Conservation (phyloP, 2,888 invertebrate genomes). For the Hemistola chrysoprasaria region DNA sequence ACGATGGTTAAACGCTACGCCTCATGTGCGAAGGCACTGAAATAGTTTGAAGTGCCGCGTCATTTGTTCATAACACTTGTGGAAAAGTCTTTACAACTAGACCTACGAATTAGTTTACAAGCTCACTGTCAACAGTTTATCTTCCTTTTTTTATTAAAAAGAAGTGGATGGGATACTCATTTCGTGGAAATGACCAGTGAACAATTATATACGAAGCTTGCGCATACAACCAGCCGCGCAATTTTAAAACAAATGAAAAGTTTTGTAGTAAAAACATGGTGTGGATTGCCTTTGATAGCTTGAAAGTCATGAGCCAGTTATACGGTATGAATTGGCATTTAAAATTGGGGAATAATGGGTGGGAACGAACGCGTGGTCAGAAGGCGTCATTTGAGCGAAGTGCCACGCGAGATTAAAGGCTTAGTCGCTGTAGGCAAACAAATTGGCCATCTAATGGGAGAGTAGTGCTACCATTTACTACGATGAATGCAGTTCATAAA, state of each 20-base stretch:
- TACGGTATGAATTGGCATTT: conserved; percentile 20
- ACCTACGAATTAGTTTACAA: conserved; percentile 44
- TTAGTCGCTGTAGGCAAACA: conserved; percentile 63
- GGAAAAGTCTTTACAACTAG: no score
- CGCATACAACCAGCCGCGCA: conserved; percentile 15
- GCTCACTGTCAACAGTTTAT: conserved; percentile 43
- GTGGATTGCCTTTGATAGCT: conserved; percentile 10
- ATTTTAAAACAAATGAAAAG: conserved; percentile 13
- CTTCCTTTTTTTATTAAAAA: conserved; percentile 33
- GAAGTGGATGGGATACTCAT: conserved; percentile 22
- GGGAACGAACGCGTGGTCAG: conserved; percentile 25
- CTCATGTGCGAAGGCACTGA: no score
- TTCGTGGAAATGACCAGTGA: conserved; percentile 16
- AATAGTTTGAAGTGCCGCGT: no score
- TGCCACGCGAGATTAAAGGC: conserved; percentile 63
- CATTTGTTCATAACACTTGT: no score
- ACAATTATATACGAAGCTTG: conserved; percentile 3
- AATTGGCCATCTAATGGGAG: conserved; percentile 68
- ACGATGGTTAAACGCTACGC: no score
- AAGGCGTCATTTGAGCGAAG: conserved; percentile 43
- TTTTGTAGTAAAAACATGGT: conserved; percentile 4
- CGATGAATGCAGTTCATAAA: conserved; percentile 4
- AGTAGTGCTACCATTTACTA: conserved; percentile 41
- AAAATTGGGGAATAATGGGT: conserved; percentile 29
- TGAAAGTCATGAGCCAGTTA: conserved; percentile 18